These are phyloP conservation scores for Aphaenogaster rudis DNA, from an alignment of 1,140 invertebrate species.

Conservation along the genomic window DNA sequence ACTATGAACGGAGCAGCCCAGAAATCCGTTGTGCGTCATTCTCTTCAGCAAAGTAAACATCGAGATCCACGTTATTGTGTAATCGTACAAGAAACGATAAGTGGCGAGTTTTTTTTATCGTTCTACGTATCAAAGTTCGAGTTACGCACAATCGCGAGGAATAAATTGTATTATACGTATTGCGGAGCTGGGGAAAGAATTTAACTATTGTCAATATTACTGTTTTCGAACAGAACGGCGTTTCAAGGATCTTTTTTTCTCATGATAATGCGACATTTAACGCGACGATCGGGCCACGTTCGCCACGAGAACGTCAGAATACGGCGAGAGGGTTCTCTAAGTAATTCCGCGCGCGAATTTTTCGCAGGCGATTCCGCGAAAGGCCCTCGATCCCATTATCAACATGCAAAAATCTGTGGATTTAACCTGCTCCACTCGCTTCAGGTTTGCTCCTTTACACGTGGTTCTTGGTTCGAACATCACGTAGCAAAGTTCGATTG, in stretches of 20 bases:
- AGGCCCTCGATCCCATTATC: not conserved
- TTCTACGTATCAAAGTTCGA: slow-evolving; percentile 27
- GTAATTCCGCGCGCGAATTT: not conserved
- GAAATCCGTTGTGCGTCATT: slow-evolving; percentile 64
- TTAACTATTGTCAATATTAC: not conserved
- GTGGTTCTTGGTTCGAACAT: not conserved
- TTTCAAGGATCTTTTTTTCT: not conserved
- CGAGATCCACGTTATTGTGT: slow-evolving; percentile 49
- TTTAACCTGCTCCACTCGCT: not conserved
- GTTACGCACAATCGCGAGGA: not conserved
- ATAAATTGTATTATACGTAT: not conserved
- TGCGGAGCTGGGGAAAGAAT: not conserved
- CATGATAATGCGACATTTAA: not conserved
- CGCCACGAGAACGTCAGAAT: not conserved
- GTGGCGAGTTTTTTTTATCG: not conserved
- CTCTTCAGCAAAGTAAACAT: slow-evolving; percentile 70
- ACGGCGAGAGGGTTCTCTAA: not conserved
- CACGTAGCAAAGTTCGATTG: not conserved
- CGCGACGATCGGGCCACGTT: not conserved
- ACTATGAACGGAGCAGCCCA: not conserved
- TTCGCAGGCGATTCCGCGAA: not conserved
- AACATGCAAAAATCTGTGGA: not conserved
- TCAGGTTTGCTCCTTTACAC: not conserved
- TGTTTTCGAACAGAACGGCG: not conserved
- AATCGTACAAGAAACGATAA: slow-evolving; percentile 50